Conservation (phyloP, 2,113 vertebrate species). For the Romanogobio albipinnatus region DNA sequence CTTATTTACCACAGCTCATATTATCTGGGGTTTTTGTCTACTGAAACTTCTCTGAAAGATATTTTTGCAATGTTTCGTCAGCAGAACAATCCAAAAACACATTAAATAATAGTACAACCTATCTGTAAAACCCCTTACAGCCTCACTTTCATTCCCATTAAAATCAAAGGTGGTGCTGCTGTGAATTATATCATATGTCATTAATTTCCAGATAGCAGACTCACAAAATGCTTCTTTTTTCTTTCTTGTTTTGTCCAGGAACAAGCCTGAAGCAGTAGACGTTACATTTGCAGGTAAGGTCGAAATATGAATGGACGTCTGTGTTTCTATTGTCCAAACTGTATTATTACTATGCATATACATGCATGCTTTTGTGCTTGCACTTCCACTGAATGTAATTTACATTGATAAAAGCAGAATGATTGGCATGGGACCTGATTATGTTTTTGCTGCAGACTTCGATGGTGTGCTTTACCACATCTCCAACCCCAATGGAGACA, state of each 20-base stretch:
- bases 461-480: slow-evolving; percentile 99
- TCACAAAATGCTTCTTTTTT: not conserved
- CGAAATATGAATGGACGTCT: not conserved
- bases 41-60: too few species aligned
- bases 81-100: too few species aligned
- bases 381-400: not conserved
- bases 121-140: too few species aligned
- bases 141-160: too few species aligned
- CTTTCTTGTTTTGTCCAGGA: slow-evolving; percentile 76
- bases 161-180: too few species aligned
- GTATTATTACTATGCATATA: not conserved
- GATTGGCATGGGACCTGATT: not conserved
- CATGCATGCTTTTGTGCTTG: not conserved
- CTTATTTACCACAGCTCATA: too few species aligned
- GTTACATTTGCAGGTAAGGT: slow-evolving; percentile 97
- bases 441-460: slow-evolving; percentile 82
- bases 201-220: not conserved
- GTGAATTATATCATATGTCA: too few species aligned
- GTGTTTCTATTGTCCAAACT: not conserved
- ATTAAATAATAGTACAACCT: too few species aligned
- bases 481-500: slow-evolving; percentile 97
- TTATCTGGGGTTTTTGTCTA: too few species aligned
- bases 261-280: slow-evolving; percentile 97
- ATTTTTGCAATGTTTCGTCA: too few species aligned
- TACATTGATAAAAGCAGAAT: not conserved